A percentile compares a stretch with the other conserved stretches of the same genome.
These are phyloP conservation scores for Sylvia atricapilla DNA, from an alignment of 2,113 vertebrate species.

Conservation along the genomic window DNA sequence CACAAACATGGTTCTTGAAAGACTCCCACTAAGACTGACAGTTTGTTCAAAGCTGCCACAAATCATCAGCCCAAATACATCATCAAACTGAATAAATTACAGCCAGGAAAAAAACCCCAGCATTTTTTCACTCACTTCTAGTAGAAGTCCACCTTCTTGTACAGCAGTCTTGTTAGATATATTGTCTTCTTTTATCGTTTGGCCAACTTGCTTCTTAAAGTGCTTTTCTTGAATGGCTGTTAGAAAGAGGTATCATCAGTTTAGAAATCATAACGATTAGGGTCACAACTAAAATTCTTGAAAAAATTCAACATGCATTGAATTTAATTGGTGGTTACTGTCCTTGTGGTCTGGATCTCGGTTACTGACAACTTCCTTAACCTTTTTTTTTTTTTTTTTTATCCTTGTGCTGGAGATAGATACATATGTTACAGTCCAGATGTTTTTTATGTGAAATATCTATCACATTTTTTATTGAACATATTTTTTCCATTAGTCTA, in stretches of 20 bases:
- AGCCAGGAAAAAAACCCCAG: background rate
- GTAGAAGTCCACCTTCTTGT: slow-evolving; percentile 87
- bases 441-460: slow-evolving; percentile 57
- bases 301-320: background rate
- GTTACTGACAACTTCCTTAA: slow-evolving; percentile 28
- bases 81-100: background rate
- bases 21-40: background rate
- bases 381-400: background rate
- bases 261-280: background rate
- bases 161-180: slow-evolving; percentile 43
- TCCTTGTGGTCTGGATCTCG: background rate
- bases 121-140: slow-evolving; percentile 82
- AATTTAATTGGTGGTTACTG: slow-evolving; percentile 6
- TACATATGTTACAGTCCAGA: slow-evolving; percentile 39
- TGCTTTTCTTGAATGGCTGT: slow-evolving; percentile 84
- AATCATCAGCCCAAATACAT: background rate
- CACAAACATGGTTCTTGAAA: background rate
- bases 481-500: slow-evolving; percentile 49
- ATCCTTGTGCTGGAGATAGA: background rate
- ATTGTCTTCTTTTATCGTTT: slow-evolving; percentile 72
- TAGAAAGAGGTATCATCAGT: slow-evolving; percentile 20
- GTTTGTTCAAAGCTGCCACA: background rate
- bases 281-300: background rate
- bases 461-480: slow-evolving; percentile 44
- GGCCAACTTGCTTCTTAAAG: slow-evolving; percentile 73